A percentile compares a stretch with the other conserved stretches of the same genome.
Evolutionary conservation across 2,888 invertebrate species (phyloP).

Genomic region (Arenicola marina): DNA sequence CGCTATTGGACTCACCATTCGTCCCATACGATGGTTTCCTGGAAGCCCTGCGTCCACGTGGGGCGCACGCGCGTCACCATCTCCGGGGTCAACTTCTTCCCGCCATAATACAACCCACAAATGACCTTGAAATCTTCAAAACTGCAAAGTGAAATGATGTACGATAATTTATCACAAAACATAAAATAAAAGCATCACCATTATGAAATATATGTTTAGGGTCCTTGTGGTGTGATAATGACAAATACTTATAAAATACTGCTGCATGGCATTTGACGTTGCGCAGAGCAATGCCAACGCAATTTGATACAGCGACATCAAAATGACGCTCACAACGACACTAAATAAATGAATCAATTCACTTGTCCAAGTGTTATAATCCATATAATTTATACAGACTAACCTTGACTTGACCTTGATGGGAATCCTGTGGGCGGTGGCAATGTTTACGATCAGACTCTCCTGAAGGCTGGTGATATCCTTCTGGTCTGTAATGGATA

Average conservation of each 20-base stretch:
- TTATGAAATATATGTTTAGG: not conserved
- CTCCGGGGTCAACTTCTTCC: slow-evolving; percentile 75
- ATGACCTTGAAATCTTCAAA: slow-evolving; percentile 4
- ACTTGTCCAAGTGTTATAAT: too few relatives aligned
- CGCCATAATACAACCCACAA: slow-evolving; percentile 89
- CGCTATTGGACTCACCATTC: slow-evolving; percentile 78
- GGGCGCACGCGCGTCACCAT: slow-evolving; percentile 71
- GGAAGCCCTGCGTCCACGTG: slow-evolving; percentile 73
- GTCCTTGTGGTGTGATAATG: too few relatives aligned
- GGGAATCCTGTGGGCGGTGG: slow-evolving; percentile 63
- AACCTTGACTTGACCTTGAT: slow-evolving; percentile 17
- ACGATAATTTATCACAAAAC: not conserved
- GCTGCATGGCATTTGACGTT: too few relatives aligned
- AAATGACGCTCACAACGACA: too few relatives aligned
- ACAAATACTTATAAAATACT: too few relatives aligned
- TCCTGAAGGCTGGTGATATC: slow-evolving; percentile 37
- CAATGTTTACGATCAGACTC: slow-evolving; percentile 77
- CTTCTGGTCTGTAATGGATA: slow-evolving; percentile 17
- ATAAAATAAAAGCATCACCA: not conserved
- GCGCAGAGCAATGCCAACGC: too few relatives aligned
- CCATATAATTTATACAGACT: too few relatives aligned
- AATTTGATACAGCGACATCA: too few relatives aligned
- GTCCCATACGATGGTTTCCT: slow-evolving; percentile 83
- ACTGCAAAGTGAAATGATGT: not conserved
- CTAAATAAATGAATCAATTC: too few relatives aligned